Evolutionary conservation across 2,888 invertebrate species (phyloP).

Genomic region (Hyposoter dolosus): DNA sequence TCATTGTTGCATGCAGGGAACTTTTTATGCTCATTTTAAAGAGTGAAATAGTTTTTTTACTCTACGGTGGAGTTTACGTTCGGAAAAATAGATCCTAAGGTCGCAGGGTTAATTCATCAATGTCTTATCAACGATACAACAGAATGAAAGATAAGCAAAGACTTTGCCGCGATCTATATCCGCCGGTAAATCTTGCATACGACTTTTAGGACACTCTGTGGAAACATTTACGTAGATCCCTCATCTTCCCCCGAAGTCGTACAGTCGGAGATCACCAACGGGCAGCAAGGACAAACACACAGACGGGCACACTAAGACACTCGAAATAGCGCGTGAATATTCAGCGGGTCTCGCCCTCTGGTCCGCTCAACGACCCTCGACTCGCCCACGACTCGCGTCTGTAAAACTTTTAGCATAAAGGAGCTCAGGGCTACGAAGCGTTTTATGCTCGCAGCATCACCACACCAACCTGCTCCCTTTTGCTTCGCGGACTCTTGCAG

Average conservation of each 20-base stretch:
- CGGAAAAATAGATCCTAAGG: not conserved
- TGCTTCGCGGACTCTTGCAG: constrained; percentile 42
- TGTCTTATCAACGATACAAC: not conserved
- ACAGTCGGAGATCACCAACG: constrained; percentile 27
- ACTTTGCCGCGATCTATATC: not conserved
- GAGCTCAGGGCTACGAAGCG: constrained; percentile 66
- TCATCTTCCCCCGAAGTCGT: constrained; percentile 32
- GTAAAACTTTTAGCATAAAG: constrained; percentile 72
- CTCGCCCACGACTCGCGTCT: constrained; percentile 52
- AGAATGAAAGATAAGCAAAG: not conserved
- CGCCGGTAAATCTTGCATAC: not conserved
- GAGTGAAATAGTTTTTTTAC: no score
- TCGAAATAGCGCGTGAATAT: constrained; percentile 71
- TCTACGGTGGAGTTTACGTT: not conserved
- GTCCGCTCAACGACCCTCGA: constrained; percentile 60
- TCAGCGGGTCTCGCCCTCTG: constrained; percentile 63
- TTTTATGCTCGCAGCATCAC: constrained; percentile 62
- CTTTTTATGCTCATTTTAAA: no score
- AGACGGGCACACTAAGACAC: constrained; percentile 11
- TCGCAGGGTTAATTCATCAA: not conserved
- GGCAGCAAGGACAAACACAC: constrained; percentile 25
- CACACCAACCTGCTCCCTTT: constrained; percentile 18
- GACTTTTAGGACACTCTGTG: constrained; percentile 18
- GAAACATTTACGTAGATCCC: constrained; percentile 9
- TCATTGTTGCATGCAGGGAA: no score